These are phyloP conservation scores for Spilosoma lubricipeda DNA, from an alignment of 2,888 invertebrate genomes.

Conservation along the genomic window DNA sequence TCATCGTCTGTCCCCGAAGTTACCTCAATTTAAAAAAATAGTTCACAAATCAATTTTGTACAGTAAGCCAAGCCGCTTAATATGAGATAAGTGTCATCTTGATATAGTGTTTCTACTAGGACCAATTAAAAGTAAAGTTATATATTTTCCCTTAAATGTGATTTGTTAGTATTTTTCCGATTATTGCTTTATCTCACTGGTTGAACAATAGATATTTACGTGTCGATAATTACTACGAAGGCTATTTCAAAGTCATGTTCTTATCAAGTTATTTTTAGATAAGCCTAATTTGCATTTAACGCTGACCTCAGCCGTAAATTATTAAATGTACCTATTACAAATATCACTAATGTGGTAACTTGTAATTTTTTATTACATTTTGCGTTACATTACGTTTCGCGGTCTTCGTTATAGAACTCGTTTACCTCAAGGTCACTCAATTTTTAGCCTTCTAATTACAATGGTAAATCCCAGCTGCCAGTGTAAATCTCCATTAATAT, in stretches of 20 bases:
- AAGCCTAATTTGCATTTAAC: slow-evolving; percentile 24
- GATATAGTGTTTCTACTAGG: background rate
- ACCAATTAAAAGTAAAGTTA: background rate
- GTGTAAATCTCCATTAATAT: background rate
- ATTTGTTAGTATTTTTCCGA: slow-evolving; percentile 10
- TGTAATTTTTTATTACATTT: background rate
- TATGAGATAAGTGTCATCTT: too few relatives aligned
- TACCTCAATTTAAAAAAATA: too few relatives aligned
- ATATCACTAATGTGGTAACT: slow-evolving; percentile 1
- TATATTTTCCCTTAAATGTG: background rate
- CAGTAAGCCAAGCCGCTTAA: too few relatives aligned
- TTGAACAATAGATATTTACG: slow-evolving; percentile 22
- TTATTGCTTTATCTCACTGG: slow-evolving; percentile 3
- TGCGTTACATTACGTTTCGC: background rate
- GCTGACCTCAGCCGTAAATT: slow-evolving; percentile 14
- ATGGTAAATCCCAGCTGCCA: background rate
- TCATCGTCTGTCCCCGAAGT: too few relatives aligned
- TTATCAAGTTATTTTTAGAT: slow-evolving; percentile 21
- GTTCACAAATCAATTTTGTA: too few relatives aligned
- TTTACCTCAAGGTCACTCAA: background rate
- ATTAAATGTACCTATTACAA: background rate
- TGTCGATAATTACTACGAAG: slow-evolving; percentile 20
- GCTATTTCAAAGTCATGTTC: slow-evolving; percentile 16
- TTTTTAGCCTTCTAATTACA: background rate
- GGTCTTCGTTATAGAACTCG: background rate